Evolutionary conservation across 1,140 invertebrate genomes (phyloP).

Genomic region (Camponotus pennsylvanicus): DNA sequence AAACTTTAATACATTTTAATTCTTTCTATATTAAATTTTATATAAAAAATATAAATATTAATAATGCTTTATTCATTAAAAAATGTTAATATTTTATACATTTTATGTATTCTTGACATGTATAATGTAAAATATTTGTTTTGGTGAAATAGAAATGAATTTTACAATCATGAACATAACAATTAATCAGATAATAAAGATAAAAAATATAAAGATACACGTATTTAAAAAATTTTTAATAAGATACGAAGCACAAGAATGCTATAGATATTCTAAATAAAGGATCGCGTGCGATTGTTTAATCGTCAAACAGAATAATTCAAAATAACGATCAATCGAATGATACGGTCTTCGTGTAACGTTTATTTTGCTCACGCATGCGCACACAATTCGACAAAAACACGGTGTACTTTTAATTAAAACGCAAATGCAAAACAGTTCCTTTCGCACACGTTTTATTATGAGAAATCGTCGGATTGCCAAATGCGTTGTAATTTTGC

Average conservation of each 20-base stretch:
- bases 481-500: conserved; percentile 56
- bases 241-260: background rate
- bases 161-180: background rate
- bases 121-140: background rate
- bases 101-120: background rate
- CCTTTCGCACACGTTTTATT: conserved; percentile 37
- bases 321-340: conserved; percentile 40
- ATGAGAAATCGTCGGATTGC: conserved; percentile 23
- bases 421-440: conserved; percentile 39
- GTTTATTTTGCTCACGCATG: conserved; percentile 5
- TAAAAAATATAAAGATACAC: background rate
- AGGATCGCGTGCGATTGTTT: conserved; percentile 2
- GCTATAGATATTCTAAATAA: conserved; percentile 29
- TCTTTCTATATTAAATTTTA: background rate
- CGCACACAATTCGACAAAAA: conserved; percentile 29
- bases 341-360: background rate
- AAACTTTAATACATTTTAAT: background rate
- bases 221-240: conserved; percentile 23
- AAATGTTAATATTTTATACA: conserved; percentile 12
- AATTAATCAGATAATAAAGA: background rate
- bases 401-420: conserved; percentile 48
- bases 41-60: conserved; percentile 20
- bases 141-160: background rate
- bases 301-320: conserved; percentile 42
- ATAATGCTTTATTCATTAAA: background rate